Evolutionary conservation across 2,113 vertebrate genomes (phyloP).

Genomic region (Eidolon helvum): DNA sequence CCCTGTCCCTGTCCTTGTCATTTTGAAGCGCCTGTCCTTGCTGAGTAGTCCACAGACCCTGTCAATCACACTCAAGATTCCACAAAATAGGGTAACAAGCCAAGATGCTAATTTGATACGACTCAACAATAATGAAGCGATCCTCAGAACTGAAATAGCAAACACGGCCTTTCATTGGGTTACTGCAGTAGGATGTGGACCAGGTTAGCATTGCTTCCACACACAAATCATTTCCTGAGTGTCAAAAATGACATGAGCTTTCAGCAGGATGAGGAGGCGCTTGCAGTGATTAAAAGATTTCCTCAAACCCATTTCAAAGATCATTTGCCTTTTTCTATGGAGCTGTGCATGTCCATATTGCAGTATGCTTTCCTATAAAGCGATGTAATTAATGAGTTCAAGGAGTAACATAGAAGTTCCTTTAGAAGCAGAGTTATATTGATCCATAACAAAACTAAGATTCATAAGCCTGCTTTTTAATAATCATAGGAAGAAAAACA

Average conservation of each 20-base stretch:
- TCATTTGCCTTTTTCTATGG: not conserved
- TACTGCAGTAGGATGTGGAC: not conserved
- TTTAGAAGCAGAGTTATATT: not conserved
- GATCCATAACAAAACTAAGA: not conserved
- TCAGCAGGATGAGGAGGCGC: not conserved
- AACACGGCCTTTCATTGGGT: not conserved
- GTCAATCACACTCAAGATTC: not conserved
- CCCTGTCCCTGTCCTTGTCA: not conserved
- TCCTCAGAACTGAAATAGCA: conserved; percentile 39
- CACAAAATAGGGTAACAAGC: not conserved
- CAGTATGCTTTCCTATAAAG: not conserved
- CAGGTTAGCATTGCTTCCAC: not conserved
- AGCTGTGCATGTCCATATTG: not conserved
- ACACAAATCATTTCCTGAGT: not conserved
- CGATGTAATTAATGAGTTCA: not conserved
- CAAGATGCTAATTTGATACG: not conserved
- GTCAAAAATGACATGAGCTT: conserved; percentile 26
- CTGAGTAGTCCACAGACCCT: not conserved
- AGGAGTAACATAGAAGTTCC: not conserved
- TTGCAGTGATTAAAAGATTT: conserved; percentile 4
- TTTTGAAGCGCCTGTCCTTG: not conserved
- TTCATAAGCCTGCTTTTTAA: not conserved
- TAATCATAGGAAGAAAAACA: not conserved
- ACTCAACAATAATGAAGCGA: not conserved
- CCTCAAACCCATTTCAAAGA: conserved; percentile 28